phyloP scores from a whole-genome alignment of 2,797 vertebrate genomes.

The Champsocephalus esox region DNA sequence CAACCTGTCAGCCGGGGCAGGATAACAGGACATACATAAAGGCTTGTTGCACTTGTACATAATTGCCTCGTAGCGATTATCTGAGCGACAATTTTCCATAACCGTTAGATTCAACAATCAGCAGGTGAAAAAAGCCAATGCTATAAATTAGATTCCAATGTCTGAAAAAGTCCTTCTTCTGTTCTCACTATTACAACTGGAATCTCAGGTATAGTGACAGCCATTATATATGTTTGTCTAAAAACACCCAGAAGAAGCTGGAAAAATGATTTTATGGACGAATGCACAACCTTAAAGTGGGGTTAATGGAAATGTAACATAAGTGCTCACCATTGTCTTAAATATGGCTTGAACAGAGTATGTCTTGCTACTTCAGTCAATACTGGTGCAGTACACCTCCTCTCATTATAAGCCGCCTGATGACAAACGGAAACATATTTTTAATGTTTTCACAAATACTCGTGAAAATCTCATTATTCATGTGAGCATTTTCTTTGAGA shows the following conservation, averaged over 20 bases:
- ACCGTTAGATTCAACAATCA: no score
- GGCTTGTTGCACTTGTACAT: no score
- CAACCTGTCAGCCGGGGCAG: not conserved
- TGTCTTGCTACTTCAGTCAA: slow-evolving; percentile 3
- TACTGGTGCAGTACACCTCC: not conserved
- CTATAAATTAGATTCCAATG: no score
- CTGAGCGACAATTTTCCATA: no score
- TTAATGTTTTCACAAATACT: slow-evolving; percentile 50
- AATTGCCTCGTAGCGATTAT: no score
- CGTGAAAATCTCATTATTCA: slow-evolving; percentile 22
- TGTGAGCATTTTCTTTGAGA: not conserved
- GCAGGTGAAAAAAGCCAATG: no score
- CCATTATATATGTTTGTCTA: no score
- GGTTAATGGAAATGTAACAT: slow-evolving; percentile 13
- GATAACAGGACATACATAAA: not conserved
- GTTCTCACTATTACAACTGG: no score
- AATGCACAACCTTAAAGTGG: slow-evolving; percentile 3
- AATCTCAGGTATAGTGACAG: no score
- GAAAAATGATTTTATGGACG: not conserved
- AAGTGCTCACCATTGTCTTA: slow-evolving; percentile 28
- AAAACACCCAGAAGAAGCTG: no score
- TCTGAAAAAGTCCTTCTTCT: no score
- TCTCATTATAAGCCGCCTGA: not conserved
- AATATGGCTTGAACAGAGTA: not conserved
- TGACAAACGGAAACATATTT: slow-evolving; percentile 34